Conservation (phyloP, 2,113 vertebrate genomes). For the Oncorhynchus mykiss region DNA sequence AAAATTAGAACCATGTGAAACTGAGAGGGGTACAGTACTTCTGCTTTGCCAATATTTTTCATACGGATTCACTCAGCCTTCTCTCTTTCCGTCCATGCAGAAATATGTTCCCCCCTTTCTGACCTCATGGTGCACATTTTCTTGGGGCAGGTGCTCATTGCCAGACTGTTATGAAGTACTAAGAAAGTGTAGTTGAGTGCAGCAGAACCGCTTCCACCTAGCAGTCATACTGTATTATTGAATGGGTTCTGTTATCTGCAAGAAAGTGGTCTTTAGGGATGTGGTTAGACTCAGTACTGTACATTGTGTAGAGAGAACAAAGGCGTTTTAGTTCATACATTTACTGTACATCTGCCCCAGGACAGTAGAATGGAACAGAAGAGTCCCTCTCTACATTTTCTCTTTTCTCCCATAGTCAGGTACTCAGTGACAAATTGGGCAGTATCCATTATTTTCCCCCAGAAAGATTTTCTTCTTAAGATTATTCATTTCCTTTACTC, state of each 20-base stretch:
- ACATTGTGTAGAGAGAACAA: conserved; percentile 29
- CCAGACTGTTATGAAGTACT: neutral
- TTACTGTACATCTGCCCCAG: conserved; percentile 21
- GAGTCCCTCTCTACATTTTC: conserved; percentile 10
- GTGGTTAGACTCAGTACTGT: conserved; percentile 4
- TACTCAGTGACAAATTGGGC: conserved; percentile 41
- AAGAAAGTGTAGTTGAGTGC: neutral
- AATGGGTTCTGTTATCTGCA: conserved; percentile 17
- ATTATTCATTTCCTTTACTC: conserved; percentile 19
- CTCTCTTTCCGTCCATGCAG: neutral
- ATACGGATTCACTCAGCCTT: conserved; percentile 43
- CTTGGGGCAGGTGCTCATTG: neutral
- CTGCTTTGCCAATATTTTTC: conserved; percentile 45
- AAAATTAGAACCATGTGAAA: conserved; percentile 32
- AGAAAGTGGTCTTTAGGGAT: neutral
- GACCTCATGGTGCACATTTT: neutral
- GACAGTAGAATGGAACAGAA: conserved; percentile 14
- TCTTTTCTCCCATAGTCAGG: conserved; percentile 17
- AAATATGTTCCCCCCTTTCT: conserved; percentile 4
- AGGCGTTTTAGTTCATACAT: conserved; percentile 27
- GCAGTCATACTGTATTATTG: conserved; percentile 16
- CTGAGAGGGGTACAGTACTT: conserved; percentile 22
- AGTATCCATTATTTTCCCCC: conserved; percentile 25
- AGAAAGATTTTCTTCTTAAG: conserved; percentile 38
- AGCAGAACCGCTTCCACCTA: neutral